A percentile compares a stretch with the other conserved stretches of the same genome.
Conservation (phyloP, 2,113 vertebrate species). For the Semnopithecus entellus region DNA sequence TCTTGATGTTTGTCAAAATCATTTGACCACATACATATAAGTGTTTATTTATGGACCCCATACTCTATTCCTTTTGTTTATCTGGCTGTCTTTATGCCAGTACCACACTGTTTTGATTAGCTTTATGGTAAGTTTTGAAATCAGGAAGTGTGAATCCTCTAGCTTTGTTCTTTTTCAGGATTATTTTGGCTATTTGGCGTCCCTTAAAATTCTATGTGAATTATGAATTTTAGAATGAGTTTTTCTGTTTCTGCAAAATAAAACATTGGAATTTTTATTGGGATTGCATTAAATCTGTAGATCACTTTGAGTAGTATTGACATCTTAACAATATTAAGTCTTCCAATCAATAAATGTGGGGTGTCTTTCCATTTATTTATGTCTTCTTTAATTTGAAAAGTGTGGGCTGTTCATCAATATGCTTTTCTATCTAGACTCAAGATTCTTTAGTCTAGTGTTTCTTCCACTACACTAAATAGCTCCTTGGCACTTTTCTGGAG, state of each 20-base stretch:
- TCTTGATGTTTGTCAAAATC: background rate
- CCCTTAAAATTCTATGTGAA: background rate
- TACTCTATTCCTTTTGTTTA: background rate
- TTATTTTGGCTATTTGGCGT: background rate
- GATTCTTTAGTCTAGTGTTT: background rate
- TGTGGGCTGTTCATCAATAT: background rate
- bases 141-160: background rate
- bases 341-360: background rate
- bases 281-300: background rate
- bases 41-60: background rate
- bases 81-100: background rate
- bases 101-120: background rate
- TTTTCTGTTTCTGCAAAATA: background rate
- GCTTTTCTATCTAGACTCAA: background rate
- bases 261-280: background rate
- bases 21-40: background rate
- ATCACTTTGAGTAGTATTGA: background rate
- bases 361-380: background rate
- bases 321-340: background rate
- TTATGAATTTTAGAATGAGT: background rate
- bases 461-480: background rate
- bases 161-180: background rate
- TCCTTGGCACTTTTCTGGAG: background rate
- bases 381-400: background rate
- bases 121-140: background rate